phyloP scores from a whole-genome alignment of 2,797 vertebrate species.

The Clarias laeviceps region DNA sequence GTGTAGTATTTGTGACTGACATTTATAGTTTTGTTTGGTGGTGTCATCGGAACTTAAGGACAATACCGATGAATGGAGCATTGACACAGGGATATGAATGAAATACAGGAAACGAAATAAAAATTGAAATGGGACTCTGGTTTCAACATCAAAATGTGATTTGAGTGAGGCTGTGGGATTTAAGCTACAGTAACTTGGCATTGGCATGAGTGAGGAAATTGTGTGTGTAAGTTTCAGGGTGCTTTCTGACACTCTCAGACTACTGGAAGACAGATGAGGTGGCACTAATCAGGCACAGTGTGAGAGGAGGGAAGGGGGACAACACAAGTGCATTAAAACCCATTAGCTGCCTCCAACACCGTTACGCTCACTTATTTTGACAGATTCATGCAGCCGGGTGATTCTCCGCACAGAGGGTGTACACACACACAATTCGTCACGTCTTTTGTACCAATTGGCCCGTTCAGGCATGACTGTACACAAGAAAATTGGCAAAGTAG shows the following conservation, averaged over 20 bases:
- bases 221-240: conserved; percentile 33
- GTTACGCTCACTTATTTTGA: conserved; percentile 57
- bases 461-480: conserved; percentile 52
- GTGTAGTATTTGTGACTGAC: background rate
- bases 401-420: conserved; percentile 50
- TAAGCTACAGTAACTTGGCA: conserved; percentile 7
- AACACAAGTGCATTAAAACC: conserved; percentile 58
- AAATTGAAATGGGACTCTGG: background rate
- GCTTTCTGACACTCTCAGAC: conserved; percentile 44
- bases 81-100: background rate
- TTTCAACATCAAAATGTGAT: background rate
- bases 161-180: background rate
- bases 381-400: conserved; percentile 57
- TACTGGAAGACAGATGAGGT: conserved; percentile 58
- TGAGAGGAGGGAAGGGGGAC: conserved; percentile 40
- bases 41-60: background rate
- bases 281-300: conserved; percentile 58
- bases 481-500: conserved; percentile 43
- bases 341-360: conserved; percentile 56
- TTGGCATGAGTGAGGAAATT: conserved; percentile 22
- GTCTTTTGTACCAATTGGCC: conserved; percentile 34
- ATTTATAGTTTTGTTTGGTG: background rate
- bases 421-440: conserved; percentile 47
- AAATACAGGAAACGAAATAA: background rate
- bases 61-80: background rate